Evolutionary conservation across 2,113 vertebrate genomes (phyloP).

Genomic region (Coracopsis vasa): DNA sequence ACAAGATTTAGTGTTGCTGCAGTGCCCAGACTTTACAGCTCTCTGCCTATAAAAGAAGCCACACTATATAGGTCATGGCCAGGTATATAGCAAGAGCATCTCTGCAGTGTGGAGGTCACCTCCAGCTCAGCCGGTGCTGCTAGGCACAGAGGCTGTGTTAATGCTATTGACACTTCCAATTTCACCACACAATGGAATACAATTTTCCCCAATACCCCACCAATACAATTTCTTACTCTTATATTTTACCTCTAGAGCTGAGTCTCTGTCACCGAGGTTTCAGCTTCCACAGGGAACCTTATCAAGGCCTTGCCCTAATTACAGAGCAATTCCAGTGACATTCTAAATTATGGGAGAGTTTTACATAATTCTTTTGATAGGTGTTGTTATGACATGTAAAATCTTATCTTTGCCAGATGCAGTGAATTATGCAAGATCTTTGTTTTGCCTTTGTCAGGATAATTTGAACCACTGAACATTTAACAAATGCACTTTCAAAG

Average conservation of each 20-base stretch:
- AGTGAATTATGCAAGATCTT: conserved; percentile 30
- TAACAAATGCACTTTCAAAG: neutral
- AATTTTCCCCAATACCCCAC: neutral
- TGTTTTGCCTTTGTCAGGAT: conserved; percentile 30
- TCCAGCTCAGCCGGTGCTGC: neutral
- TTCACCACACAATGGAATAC: neutral
- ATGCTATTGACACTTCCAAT: neutral
- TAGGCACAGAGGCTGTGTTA: neutral
- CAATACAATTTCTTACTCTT: neutral
- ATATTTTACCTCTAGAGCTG: neutral
- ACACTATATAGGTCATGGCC: rapidly evolving
- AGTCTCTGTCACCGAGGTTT: neutral
- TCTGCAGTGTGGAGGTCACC: neutral
- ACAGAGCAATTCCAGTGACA: conserved; percentile 12
- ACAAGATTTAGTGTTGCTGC: neutral
- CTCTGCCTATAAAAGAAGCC: neutral
- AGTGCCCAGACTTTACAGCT: too few species aligned
- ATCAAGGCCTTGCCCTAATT: conserved; percentile 55
- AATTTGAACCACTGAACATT: neutral
- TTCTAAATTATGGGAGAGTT: conserved; percentile 62
- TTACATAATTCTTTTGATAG: conserved; percentile 36
- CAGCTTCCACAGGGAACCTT: neutral
- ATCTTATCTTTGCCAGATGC: conserved; percentile 25
- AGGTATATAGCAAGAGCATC: neutral
- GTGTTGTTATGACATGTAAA: conserved; percentile 36